Evolutionary conservation across 1,140 invertebrate genomes (phyloP).

Genomic region (Meloidogyne exigua): DNA sequence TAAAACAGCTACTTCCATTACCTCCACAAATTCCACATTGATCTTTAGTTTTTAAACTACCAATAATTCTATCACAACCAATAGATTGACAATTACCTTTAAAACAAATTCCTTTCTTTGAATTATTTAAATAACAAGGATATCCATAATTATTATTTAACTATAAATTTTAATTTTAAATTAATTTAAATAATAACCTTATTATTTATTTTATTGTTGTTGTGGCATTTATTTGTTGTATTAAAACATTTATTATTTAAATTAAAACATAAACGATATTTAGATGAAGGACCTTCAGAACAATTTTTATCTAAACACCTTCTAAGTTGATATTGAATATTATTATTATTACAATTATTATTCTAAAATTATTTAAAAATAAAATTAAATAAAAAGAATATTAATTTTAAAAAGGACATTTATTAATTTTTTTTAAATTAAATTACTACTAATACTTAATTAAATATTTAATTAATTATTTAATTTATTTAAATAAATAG

Average conservation of each 20-base stretch:
- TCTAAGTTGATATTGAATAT: constrained; percentile 44
- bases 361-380: neutral
- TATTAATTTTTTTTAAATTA: no score
- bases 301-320: constrained; percentile 49
- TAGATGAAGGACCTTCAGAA: constrained; percentile 32
- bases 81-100: constrained; percentile 29
- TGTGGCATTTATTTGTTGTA: neutral
- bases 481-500: no score
- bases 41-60: constrained; percentile 45
- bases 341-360: constrained; percentile 6
- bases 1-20: constrained; percentile 46
- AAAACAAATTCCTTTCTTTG: neutral
- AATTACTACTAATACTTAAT: no score
- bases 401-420: neutral
- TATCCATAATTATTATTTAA: neutral
- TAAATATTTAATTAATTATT: neutral
- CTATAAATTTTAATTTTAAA: neutral
- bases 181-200: neutral
- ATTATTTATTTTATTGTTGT: no score
- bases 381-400: constrained; percentile 10
- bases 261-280: constrained; percentile 19
- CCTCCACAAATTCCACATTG: constrained; percentile 56
- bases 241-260: constrained; percentile 12
- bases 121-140: neutral
- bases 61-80: constrained; percentile 55